phyloP scores from a whole-genome alignment of 2,888 invertebrate species.

The Coenonympha arcania region DNA sequence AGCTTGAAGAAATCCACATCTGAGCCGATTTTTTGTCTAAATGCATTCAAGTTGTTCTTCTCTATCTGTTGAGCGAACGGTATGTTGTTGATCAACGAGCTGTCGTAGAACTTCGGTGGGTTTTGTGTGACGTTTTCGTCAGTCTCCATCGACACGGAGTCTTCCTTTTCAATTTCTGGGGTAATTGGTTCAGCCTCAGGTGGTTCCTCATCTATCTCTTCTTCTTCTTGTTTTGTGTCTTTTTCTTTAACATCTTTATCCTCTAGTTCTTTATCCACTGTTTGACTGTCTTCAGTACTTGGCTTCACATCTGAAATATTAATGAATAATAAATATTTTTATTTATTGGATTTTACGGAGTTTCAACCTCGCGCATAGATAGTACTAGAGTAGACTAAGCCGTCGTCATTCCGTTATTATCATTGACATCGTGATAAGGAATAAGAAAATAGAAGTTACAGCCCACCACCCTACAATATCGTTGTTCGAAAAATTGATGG shows the following conservation, averaged over 20 bases:
- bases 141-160: slow-evolving; percentile 12
- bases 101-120: slow-evolving; percentile 18
- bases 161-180: slow-evolving; percentile 5
- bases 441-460: too few species aligned
- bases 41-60: slow-evolving; percentile 54
- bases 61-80: slow-evolving; percentile 56
- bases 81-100: slow-evolving; percentile 37
- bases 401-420: too few species aligned
- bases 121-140: slow-evolving; percentile 18
- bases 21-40: slow-evolving; percentile 49
- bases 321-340: neutral
- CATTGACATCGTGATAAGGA: too few species aligned
- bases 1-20: slow-evolving; percentile 60
- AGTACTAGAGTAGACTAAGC: too few species aligned
- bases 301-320: slow-evolving; percentile 19
- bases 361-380: too few species aligned
- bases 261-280: slow-evolving; percentile 1
- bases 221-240: too few species aligned
- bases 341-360: too few species aligned
- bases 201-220: slow-evolving; percentile 22
- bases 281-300: slow-evolving; percentile 10
- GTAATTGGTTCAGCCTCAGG: neutral
- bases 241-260: slow-evolving; percentile 7
- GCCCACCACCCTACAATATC: too few species aligned
- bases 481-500: too few species aligned